A percentile compares a stretch with the other conserved stretches of the same genome.
phyloP scores from a whole-genome alignment of 2,888 invertebrate species.

The Clitarchus hookeri region DNA sequence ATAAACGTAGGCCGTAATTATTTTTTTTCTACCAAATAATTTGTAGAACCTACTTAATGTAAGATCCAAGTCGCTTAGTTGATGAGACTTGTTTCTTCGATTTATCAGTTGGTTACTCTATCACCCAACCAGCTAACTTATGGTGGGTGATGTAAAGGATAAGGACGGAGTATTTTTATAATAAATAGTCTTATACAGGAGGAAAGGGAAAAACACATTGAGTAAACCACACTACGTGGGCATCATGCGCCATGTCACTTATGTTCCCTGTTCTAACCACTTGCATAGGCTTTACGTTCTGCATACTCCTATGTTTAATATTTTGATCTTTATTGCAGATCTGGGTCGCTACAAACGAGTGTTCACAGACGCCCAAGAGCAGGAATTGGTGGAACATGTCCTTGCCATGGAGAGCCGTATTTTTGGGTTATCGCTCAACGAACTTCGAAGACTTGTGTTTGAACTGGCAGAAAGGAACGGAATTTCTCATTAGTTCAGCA shows the following conservation, averaged over 20 bases:
- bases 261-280: not conserved
- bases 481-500: not conserved
- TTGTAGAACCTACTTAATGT: not conserved
- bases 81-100: not conserved
- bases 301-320: not conserved
- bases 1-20: not conserved
- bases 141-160: not conserved
- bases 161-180: not conserved
- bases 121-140: not conserved
- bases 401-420: conserved; percentile 19
- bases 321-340: not conserved
- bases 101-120: no score
- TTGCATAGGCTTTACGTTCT: not conserved
- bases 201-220: not conserved
- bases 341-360: conserved; percentile 5
- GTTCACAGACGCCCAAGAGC: not conserved
- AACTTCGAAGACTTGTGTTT: not conserved
- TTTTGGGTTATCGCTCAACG: conserved; percentile 16
- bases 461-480: not conserved
- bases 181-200: not conserved
- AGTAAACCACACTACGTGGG: not conserved
- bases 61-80: not conserved
- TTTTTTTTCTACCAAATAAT: not conserved
- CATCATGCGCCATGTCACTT: not conserved
- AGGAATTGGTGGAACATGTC: conserved; percentile 5